phyloP scores from a whole-genome alignment of 2,888 invertebrate genomes.

The Glomeris marginata region DNA sequence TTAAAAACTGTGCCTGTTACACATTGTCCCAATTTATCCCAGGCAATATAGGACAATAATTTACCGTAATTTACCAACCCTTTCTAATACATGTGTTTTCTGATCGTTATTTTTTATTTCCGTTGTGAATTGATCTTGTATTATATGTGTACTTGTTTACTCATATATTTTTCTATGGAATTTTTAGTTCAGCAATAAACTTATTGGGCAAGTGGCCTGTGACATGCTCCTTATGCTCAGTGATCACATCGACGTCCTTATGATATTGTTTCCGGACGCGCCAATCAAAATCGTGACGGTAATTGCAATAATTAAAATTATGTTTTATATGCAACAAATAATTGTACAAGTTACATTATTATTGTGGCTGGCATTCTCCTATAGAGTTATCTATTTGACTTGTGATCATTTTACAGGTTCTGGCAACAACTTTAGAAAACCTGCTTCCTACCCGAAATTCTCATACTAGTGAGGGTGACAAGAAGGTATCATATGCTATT shows the following conservation, averaged over 20 bases:
- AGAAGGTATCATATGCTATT: constrained; percentile 26
- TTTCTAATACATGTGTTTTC: too few species aligned
- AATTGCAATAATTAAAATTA: background rate
- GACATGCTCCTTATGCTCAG: constrained; percentile 62
- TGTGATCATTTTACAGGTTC: constrained; percentile 26
- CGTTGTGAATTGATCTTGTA: too few species aligned
- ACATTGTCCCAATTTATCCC: too few species aligned
- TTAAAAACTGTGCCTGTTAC: too few species aligned
- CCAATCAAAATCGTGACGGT: constrained; percentile 46
- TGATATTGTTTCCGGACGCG: constrained; percentile 54
- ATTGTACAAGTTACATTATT: background rate
- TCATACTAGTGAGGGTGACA: constrained; percentile 43
- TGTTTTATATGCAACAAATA: background rate
- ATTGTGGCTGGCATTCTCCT: background rate
- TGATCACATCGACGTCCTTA: constrained; percentile 58
- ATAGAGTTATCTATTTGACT: background rate
- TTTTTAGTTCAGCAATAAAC: constrained; percentile 59
- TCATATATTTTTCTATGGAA: constrained; percentile 5
- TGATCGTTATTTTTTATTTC: too few species aligned
- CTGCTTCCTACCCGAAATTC: constrained; percentile 32
- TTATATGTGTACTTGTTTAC: too few species aligned
- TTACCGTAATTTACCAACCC: too few species aligned
- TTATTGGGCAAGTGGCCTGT: constrained; percentile 68
- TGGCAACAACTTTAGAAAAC: constrained; percentile 37
- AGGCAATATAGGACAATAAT: too few species aligned